Evolutionary conservation across 2,888 invertebrate genomes (phyloP).

Genomic region (Ceramica pisi): DNA sequence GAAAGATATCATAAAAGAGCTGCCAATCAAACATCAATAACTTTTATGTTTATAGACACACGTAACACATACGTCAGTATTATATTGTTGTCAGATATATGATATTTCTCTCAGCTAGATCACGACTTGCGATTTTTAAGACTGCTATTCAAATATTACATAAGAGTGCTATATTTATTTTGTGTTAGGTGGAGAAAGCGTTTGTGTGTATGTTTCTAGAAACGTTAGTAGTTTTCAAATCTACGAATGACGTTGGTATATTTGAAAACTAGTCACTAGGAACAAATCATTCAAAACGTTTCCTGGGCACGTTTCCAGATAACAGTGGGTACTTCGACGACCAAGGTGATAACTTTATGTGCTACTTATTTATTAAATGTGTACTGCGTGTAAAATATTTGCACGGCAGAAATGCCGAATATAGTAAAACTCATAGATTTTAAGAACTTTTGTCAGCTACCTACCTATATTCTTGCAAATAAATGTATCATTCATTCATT

Average conservation of each 20-base stretch:
- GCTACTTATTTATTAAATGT: too few species aligned
- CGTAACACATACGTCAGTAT: conserved; percentile 8
- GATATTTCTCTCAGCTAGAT: background rate
- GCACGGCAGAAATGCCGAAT: too few species aligned
- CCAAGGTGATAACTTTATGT: too few species aligned
- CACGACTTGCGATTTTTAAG: conserved; percentile 29
- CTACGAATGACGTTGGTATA: background rate
- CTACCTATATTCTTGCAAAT: too few species aligned
- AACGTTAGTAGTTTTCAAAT: background rate
- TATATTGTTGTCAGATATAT: conserved; percentile 54
- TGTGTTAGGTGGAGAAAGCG: conserved; percentile 43
- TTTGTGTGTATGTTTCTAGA: background rate
- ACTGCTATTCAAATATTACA: conserved; percentile 10
- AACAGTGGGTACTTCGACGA: too few species aligned
- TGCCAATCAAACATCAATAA: conserved; percentile 27
- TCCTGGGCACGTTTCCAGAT: too few species aligned
- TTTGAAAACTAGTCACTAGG: background rate
- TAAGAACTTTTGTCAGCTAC: too few species aligned
- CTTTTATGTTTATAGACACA: conserved; percentile 1
- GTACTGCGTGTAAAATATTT: too few species aligned
- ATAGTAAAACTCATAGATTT: too few species aligned
- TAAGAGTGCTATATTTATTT: conserved; percentile 38
- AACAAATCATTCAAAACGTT: too few species aligned
- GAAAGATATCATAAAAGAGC: conserved; percentile 2
- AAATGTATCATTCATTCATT: too few species aligned